Percentiles rank a stretch among this genome's conserved stretches.
Conservation (phyloP, 2,113 vertebrate species). For the Gymnogyps californianus region DNA sequence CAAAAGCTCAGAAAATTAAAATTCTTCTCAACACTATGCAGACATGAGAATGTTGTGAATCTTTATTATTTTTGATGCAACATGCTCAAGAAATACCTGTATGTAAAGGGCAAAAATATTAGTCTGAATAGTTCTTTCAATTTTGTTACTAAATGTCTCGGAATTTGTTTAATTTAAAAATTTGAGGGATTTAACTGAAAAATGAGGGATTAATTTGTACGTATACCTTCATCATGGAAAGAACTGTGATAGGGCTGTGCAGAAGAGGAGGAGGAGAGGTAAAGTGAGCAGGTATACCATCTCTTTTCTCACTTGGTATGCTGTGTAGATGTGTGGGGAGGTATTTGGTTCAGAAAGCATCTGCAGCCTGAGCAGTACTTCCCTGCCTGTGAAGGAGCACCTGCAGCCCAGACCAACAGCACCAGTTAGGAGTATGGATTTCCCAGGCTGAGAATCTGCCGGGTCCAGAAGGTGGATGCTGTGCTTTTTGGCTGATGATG, state of each 20-base stretch:
- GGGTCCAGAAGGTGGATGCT: neutral
- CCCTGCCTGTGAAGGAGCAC: neutral
- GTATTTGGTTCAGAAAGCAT: neutral
- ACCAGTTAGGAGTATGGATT: neutral
- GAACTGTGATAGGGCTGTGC: neutral
- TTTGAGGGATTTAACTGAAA: neutral
- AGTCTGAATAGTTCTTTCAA: neutral
- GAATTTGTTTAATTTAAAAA: neutral
- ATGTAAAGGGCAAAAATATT: neutral
- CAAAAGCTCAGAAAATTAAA: constrained; percentile 1
- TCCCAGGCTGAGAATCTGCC: neutral
- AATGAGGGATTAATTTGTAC: neutral
- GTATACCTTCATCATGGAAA: neutral
- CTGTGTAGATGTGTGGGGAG: neutral
- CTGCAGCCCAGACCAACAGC: neutral
- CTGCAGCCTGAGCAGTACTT: neutral
- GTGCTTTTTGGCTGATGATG: neutral
- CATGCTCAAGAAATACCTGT: neutral
- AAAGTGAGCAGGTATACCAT: neutral
- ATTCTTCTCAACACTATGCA: neutral
- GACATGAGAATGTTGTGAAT: neutral
- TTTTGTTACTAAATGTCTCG: neutral
- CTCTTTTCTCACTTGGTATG: neutral
- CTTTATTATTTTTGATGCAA: neutral
- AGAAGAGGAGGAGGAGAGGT: neutral